Evolutionary conservation across 2,888 invertebrate species (phyloP).

Genomic region (Drosophila borealis): DNA sequence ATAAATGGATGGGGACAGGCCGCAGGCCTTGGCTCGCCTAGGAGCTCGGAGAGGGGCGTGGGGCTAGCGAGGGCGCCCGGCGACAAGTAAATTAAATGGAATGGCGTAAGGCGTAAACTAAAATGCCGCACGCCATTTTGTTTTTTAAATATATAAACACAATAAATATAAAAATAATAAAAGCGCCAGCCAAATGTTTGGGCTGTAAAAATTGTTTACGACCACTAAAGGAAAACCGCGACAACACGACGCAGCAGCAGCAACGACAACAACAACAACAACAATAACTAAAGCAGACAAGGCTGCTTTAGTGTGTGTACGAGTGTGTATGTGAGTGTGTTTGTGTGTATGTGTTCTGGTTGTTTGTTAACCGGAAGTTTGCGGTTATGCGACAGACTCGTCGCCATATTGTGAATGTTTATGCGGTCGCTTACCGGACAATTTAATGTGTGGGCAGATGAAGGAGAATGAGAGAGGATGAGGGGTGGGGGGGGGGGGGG

Average conservation of each 20-base stretch:
- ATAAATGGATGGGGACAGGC: slow-evolving; percentile 46
- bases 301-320: slow-evolving; percentile 9
- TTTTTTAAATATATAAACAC: slow-evolving; percentile 61
- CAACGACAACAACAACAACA: slow-evolving; percentile 21
- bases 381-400: slow-evolving; percentile 58
- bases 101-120: slow-evolving; percentile 59
- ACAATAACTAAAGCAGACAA: background rate
- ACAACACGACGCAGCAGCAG: slow-evolving; percentile 38
- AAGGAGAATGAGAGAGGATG: background rate
- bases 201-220: slow-evolving; percentile 76
- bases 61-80: slow-evolving; percentile 1
- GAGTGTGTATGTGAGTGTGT: slow-evolving; percentile 21
- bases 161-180: slow-evolving; percentile 67
- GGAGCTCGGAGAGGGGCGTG: slow-evolving; percentile 12
- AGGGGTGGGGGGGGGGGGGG: background rate
- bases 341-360: slow-evolving; percentile 24
- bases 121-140: slow-evolving; percentile 49
- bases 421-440: slow-evolving; percentile 46
- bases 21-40: slow-evolving; percentile 39
- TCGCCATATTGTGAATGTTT: slow-evolving; percentile 72
- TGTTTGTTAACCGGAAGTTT: slow-evolving; percentile 54
- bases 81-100: slow-evolving; percentile 61
- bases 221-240: slow-evolving; percentile 72
- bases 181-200: slow-evolving; percentile 69
- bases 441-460: slow-evolving; percentile 17